These are phyloP conservation scores for Calosoma granatense DNA, from an alignment of 1,140 invertebrate genomes.

Conservation along the genomic window DNA sequence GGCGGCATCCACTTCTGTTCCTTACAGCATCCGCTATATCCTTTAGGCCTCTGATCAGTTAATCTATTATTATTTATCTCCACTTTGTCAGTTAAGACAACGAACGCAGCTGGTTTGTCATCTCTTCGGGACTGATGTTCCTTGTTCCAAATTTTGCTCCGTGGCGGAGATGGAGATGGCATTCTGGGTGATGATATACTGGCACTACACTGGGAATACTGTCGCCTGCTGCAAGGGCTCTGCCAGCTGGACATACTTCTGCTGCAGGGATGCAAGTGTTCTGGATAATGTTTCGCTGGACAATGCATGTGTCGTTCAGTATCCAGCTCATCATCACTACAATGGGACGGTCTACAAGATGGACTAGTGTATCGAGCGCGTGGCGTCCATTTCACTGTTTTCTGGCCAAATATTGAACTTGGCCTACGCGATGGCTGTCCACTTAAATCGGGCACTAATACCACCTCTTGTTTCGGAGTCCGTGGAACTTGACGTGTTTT, in stretches of 20 bases:
- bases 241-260: not conserved
- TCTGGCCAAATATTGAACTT: not conserved
- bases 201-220: not conserved
- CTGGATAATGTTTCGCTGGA: not conserved
- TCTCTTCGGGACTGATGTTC: not conserved
- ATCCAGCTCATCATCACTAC: not conserved
- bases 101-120: conserved; percentile 9
- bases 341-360: not conserved
- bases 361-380: not conserved
- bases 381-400: not conserved
- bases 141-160: conserved; percentile 11
- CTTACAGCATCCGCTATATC: conserved; percentile 15
- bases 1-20: conserved; percentile 24
- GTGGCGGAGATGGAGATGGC: not conserved
- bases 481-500: not conserved
- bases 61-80: conserved; percentile 14
- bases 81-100: conserved; percentile 12
- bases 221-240: not conserved
- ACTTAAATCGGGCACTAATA: not conserved
- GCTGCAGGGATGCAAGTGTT: not conserved
- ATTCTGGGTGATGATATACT: not conserved
- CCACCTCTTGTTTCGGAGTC: not conserved
- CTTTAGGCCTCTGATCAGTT: not conserved
- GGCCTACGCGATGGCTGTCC: not conserved
- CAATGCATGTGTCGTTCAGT: too few relatives aligned